These are phyloP conservation scores for Siniperca chuatsi DNA, from an alignment of 2,113 vertebrate species.

Conservation along the genomic window DNA sequence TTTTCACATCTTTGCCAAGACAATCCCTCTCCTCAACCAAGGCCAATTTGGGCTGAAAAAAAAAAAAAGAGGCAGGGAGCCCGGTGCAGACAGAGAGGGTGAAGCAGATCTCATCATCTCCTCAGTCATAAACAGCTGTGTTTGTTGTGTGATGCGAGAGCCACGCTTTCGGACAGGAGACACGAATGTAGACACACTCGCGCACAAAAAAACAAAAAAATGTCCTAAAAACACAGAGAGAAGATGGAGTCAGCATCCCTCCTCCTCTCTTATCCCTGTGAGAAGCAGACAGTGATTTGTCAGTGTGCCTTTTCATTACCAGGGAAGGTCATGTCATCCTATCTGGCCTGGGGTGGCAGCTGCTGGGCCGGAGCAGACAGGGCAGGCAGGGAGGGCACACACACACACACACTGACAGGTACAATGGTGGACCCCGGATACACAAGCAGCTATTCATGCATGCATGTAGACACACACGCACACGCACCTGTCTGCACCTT, in stretches of 20 bases:
- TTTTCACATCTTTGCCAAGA: conserved; percentile 76
- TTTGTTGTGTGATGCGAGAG: conserved; percentile 39
- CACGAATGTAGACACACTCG: conserved; percentile 19
- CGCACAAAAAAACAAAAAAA: not conserved
- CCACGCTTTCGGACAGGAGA: conserved; percentile 17
- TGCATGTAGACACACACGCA: conserved; percentile 33
- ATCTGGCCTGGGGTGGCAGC: conserved; percentile 78
- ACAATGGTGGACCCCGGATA: conserved; percentile 36
- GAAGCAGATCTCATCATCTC: conserved; percentile 64
- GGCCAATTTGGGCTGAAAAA: conserved; percentile 67
- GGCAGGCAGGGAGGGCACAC: conserved; percentile 46
- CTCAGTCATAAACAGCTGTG: conserved; percentile 43
- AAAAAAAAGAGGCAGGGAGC: conserved; percentile 36
- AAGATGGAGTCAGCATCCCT: conserved; percentile 54
- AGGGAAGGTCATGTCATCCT: conserved; percentile 76
- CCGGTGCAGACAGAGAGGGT: conserved; percentile 45
- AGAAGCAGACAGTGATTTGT: conserved; percentile 78
- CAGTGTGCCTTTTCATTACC: conserved; percentile 80
- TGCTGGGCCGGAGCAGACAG: conserved; percentile 63
- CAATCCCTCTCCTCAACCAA: conserved; percentile 71
- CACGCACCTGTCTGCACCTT: conserved; percentile 65
- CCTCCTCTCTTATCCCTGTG: conserved; percentile 47
- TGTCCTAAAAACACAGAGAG: conserved; percentile 21
- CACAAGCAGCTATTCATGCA: conserved; percentile 54
- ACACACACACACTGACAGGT: conserved; percentile 28